A percentile compares a stretch with the other conserved stretches of the same genome.
These are phyloP conservation scores for Drosophila trichaetosa DNA, from an alignment of 2,888 invertebrate species.

Conservation along the genomic window DNA sequence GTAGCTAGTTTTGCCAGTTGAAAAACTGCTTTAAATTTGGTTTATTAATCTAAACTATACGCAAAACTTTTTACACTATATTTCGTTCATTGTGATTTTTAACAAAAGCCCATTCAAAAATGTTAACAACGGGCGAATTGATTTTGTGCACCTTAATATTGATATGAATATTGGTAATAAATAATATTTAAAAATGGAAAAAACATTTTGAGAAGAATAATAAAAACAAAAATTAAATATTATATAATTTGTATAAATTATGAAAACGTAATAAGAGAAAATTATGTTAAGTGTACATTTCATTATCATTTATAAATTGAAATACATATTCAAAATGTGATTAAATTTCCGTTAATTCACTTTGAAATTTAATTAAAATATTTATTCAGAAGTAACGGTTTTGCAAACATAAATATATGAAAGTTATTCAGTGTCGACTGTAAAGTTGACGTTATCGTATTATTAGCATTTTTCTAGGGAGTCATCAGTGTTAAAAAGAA, in stretches of 20 bases:
- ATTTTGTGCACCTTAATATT: background rate
- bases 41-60: background rate
- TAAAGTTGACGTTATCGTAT: slow-evolving; percentile 36
- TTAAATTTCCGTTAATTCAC: background rate
- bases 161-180: background rate
- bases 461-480: slow-evolving; percentile 47
- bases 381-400: background rate
- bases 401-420: slow-evolving; percentile 16
- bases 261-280: background rate
- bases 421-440: slow-evolving; percentile 26
- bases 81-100: no score
- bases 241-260: background rate
- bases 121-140: background rate
- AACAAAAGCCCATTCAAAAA: background rate
- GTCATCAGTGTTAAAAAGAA: slow-evolving; percentile 38
- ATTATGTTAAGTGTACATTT: background rate
- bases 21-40: background rate
- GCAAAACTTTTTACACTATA: background rate
- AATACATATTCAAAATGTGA: background rate
- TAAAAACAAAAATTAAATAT: background rate
- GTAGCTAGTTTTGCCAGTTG: no score
- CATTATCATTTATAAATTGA: background rate
- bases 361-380: background rate
- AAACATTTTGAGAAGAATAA: background rate
- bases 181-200: background rate